Conservation (phyloP, 2,888 invertebrate species). For the Orthosia cruda region DNA sequence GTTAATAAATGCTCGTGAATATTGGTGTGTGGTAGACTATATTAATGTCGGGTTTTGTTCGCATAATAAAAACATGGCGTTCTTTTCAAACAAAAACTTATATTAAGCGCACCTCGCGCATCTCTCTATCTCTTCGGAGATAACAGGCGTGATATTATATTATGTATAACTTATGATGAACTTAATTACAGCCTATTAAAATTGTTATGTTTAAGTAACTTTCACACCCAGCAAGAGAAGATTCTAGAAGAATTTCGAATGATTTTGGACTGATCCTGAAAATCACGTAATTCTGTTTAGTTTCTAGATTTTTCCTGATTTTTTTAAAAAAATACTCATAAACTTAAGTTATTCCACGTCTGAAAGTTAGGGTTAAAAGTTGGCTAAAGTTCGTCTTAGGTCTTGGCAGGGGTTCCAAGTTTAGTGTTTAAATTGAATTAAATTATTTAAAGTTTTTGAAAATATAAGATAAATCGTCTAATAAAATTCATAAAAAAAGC, state of each 20-base stretch:
- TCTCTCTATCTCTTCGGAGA: too few species aligned
- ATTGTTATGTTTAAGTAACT: too few species aligned
- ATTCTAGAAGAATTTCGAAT: too few species aligned
- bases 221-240: too few species aligned
- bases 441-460: conserved; percentile 31
- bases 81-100: neutral
- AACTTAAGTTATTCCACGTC: conserved; percentile 5
- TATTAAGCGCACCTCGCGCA: neutral
- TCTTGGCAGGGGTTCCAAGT: conserved; percentile 42
- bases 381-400: conserved; percentile 20
- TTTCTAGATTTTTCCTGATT: conserved; percentile 17
- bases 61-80: neutral
- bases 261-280: neutral
- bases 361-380: conserved; percentile 27
- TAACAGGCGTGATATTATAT: neutral
- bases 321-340: conserved; percentile 11
- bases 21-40: neutral
- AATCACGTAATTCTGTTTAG: neutral
- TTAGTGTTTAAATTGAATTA: conserved; percentile 30
- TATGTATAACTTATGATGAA: neutral
- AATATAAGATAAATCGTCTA: conserved; percentile 24
- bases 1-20: neutral
- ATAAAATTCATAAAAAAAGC: conserved; percentile 8
- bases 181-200: neutral
- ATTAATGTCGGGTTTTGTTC: neutral